Percentiles rank a stretch among this genome's conserved stretches.
These are phyloP conservation scores for Epinephelus cyanopodus DNA, from an alignment of 2,113 vertebrate species.

Conservation along the genomic window DNA sequence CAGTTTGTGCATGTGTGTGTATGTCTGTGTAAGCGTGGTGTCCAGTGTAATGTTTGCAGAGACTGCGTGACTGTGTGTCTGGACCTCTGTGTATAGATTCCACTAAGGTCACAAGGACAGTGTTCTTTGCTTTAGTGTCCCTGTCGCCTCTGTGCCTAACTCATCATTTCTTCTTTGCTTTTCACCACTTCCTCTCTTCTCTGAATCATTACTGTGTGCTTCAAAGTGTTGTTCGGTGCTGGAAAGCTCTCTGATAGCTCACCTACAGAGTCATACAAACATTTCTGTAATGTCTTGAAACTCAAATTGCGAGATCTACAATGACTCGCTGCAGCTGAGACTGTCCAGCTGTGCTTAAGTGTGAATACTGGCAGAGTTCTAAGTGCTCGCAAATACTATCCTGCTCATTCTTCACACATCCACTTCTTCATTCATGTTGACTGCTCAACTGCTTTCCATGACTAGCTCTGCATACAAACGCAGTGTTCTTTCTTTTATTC, in stretches of 20 bases:
- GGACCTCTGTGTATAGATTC: slow-evolving; percentile 47
- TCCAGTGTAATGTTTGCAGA: slow-evolving; percentile 47
- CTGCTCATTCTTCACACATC: slow-evolving; percentile 9
- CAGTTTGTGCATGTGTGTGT: slow-evolving; percentile 13
- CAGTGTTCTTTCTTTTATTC: slow-evolving; percentile 8
- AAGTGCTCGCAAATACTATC: background rate
- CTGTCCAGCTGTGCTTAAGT: background rate
- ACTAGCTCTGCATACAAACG: background rate
- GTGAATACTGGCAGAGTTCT: slow-evolving; percentile 2
- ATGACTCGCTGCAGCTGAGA: background rate
- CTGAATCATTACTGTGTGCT: background rate
- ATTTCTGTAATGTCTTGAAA: slow-evolving; percentile 14
- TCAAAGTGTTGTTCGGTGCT: background rate
- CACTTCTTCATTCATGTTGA: slow-evolving; percentile 13
- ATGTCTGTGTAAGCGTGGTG: background rate
- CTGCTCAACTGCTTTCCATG: background rate
- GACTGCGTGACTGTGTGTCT: slow-evolving; percentile 33
- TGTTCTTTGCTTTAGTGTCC: slow-evolving; percentile 51
- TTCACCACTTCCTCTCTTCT: slow-evolving; percentile 11
- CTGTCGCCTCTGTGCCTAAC: slow-evolving; percentile 13
- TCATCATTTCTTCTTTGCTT: slow-evolving; percentile 42
- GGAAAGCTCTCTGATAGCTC: slow-evolving; percentile 6
- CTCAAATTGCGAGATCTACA: background rate
- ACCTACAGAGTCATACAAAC: slow-evolving; percentile 5
- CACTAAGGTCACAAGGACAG: slow-evolving; percentile 63